A percentile compares a stretch with the other conserved stretches of the same genome.
These are phyloP conservation scores for Tuta absoluta DNA, from an alignment of 2,888 invertebrate genomes.

Conservation along the genomic window DNA sequence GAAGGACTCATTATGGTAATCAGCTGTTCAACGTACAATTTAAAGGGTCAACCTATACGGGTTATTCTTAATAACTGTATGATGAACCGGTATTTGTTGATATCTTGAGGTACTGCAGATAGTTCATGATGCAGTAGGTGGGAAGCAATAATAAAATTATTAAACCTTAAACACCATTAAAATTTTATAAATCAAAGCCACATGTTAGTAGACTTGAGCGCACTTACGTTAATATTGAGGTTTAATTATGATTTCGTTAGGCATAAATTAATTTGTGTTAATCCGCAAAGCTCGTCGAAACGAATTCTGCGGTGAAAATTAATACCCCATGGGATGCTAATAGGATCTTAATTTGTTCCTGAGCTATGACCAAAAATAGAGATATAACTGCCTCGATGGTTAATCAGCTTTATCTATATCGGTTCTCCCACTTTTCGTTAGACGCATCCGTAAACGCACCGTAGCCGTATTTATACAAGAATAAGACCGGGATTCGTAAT, in stretches of 20 bases:
- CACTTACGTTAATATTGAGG: conserved; percentile 5
- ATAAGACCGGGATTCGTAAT: no score
- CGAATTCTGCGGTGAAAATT: neutral
- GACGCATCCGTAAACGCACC: no score
- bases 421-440: no score
- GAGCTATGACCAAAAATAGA: neutral
- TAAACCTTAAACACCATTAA: neutral
- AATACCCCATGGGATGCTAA: neutral
- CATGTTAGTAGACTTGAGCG: neutral
- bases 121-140: neutral
- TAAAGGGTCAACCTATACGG: no score
- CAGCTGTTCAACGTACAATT: no score
- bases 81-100: no score
- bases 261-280: neutral
- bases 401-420: neutral
- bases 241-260: neutral
- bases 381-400: neutral
- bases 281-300: conserved; percentile 5
- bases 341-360: neutral
- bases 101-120: no score
- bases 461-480: no score
- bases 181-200: neutral
- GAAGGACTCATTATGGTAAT: neutral
- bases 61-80: no score
- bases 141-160: neutral